Base-by-base conservation (phyloP, 2,888 invertebrate genomes). In the Mythimna albipuncta region DNA sequence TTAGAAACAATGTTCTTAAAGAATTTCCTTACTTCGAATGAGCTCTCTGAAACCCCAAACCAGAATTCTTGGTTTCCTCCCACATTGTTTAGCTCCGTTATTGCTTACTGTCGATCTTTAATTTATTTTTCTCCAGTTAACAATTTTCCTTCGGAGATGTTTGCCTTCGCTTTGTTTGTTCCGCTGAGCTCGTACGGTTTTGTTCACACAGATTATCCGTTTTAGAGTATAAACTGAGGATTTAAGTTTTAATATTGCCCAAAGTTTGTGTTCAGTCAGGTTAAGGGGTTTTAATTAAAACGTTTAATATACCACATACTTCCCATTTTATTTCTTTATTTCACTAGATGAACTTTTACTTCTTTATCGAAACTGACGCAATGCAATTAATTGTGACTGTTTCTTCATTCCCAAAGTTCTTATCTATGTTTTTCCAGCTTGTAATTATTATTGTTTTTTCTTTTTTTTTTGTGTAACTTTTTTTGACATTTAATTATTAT, bases 1-100 rank as follows among this genome's bases (percentile, higher is more conserved):
- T 96, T 95, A 92, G 94, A 94, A 96, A 96, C 96, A 96, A 95
- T 95, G 95, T 95, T 95, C 93, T 89, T 91, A 90, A 95, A 95
- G 95, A 95, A 95, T 95, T 94, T 93, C 91, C 94, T 92, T 92
- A 92, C 94, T 94, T 90, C 88, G 90, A 93, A 90, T 92, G 89
- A 93, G 93, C 93, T 93, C 83, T 89, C 90, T 89, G 88, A 89
- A 93, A 94, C 93, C 94, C 92, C 92, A 93, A 95, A 93, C 94
- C 94, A 92, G 92, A 94, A 95, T 95, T 95, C 95, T 95, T 95
- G 94, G 94, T 95, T 93, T 93, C 89, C 89, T 91, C 93, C 89
- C 89, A 93, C 93, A 94, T 95, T 95, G 95, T 95, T 95, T 91
- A 61, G 41, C 89, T 85, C 82, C 90, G 91, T 94, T 94, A 95